Evolutionary conservation across 2,888 invertebrate genomes (phyloP).

Genomic region (Camptogramma bilineatum): DNA sequence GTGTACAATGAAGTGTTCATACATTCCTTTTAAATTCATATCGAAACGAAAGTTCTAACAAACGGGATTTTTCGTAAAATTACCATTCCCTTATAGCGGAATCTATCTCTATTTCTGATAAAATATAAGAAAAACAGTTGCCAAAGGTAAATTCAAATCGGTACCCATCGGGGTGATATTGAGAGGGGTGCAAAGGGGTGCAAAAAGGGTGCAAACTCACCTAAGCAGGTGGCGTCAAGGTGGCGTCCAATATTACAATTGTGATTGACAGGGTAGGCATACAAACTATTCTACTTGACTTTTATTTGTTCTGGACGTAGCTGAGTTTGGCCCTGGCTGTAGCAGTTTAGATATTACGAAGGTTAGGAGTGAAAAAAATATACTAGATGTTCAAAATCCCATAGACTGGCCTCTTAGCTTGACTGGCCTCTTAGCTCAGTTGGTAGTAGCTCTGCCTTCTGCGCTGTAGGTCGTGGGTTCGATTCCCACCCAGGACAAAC

Average conservation of each 20-base stretch:
- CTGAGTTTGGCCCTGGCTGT: not conserved
- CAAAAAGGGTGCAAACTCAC: slow-evolving; percentile 33
- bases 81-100: slow-evolving; percentile 10
- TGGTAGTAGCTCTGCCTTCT: too few relatives aligned
- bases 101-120: slow-evolving; percentile 15
- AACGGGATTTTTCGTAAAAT: not conserved
- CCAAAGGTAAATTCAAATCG: slow-evolving; percentile 40
- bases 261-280: slow-evolving; percentile 43
- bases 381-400: too few relatives aligned
- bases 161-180: slow-evolving; percentile 38
- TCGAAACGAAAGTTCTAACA: not conserved
- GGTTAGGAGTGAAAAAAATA: too few relatives aligned
- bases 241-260: slow-evolving; percentile 41
- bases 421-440: too few relatives aligned
- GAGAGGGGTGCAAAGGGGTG: slow-evolving; percentile 26
- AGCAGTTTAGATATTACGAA: not conserved
- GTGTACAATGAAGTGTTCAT: too few relatives aligned
- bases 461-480: too few relatives aligned
- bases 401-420: too few relatives aligned
- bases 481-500: too few relatives aligned
- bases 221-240: slow-evolving; percentile 42
- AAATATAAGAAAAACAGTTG: slow-evolving; percentile 35
- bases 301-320: slow-evolving; percentile 26
- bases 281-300: slow-evolving; percentile 37
- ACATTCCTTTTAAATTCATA: not conserved